Evolutionary conservation across 2,797 vertebrate species (phyloP).

Genomic region (Alca torda): DNA sequence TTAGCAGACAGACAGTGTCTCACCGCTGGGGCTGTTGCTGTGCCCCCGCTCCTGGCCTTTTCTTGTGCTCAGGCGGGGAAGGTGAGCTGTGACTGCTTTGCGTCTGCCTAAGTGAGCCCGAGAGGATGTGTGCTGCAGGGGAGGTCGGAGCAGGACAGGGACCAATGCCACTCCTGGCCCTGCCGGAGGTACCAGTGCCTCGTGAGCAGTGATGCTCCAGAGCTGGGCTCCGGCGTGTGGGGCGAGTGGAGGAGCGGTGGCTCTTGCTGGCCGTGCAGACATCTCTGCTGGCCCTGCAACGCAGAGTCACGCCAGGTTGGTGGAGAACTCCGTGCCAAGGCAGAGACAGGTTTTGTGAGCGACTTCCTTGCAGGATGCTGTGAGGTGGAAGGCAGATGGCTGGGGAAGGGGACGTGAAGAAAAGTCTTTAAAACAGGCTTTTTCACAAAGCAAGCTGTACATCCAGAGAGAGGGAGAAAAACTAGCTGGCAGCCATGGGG

Average conservation of each 20-base stretch:
- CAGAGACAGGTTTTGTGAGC: rapidly evolving
- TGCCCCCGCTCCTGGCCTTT: not conserved
- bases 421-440: not conserved
- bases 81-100: not conserved
- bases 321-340: not conserved
- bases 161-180: not conserved
- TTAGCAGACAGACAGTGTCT: not conserved
- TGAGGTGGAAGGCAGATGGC: not conserved
- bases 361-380: not conserved
- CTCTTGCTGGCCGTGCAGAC: not conserved
- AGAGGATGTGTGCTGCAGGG: not conserved
- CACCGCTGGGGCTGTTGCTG: not conserved
- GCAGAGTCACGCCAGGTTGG: not conserved
- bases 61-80: not conserved
- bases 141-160: not conserved
- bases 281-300: not conserved
- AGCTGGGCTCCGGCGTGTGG: rapidly evolving
- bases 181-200: not conserved
- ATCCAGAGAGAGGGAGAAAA: not conserved
- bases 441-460: not conserved
- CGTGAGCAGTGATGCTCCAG: not conserved
- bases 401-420: not conserved
- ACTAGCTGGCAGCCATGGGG: not conserved
- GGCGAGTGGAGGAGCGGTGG: not conserved
- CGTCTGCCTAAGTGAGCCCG: not conserved